Percentiles rank a stretch among this genome's conserved stretches.
Conservation (phyloP, 1,140 invertebrate species). For the Contarinia nasturtii region DNA sequence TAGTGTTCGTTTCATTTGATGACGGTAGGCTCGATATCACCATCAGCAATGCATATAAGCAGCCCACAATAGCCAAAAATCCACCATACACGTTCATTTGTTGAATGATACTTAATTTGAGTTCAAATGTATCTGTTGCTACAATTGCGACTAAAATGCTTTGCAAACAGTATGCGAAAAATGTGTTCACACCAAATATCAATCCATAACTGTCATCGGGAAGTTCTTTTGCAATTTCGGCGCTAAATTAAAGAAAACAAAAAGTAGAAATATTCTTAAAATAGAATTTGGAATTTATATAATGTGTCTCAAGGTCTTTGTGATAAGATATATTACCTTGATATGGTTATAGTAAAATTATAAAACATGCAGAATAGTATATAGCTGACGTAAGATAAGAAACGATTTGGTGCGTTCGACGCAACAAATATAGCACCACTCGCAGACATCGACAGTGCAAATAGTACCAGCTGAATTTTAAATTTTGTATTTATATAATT, state of each 20-base stretch:
- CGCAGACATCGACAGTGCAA: conserved; percentile 33
- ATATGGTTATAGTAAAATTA: conserved; percentile 66
- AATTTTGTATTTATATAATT: conserved; percentile 10
- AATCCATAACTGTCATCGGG: conserved; percentile 68
- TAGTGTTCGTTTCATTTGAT: too few relatives aligned
- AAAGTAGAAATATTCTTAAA: neutral
- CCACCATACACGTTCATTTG: too few relatives aligned
- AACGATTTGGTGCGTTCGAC: conserved; percentile 33
- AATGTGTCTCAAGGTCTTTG: too few relatives aligned
- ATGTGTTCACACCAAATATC: conserved; percentile 79
- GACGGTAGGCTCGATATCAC: too few relatives aligned
- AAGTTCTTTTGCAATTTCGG: conserved; percentile 64
- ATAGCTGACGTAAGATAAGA: conserved; percentile 57
- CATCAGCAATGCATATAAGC: too few relatives aligned
- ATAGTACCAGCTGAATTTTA: conserved; percentile 14
- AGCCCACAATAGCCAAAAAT: too few relatives aligned
- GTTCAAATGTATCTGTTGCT: conserved; percentile 20
- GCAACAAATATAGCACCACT: conserved; percentile 40
- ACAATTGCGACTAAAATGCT: conserved; percentile 56
- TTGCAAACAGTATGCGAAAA: conserved; percentile 58
- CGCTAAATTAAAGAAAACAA: conserved; percentile 31
- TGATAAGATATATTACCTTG: too few relatives aligned
- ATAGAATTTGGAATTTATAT: too few relatives aligned
- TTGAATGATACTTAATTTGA: too few relatives aligned
- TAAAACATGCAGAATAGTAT: conserved; percentile 57